phyloP scores from a whole-genome alignment of 2,888 invertebrate species.

The Synanthedon tipuliformis region DNA sequence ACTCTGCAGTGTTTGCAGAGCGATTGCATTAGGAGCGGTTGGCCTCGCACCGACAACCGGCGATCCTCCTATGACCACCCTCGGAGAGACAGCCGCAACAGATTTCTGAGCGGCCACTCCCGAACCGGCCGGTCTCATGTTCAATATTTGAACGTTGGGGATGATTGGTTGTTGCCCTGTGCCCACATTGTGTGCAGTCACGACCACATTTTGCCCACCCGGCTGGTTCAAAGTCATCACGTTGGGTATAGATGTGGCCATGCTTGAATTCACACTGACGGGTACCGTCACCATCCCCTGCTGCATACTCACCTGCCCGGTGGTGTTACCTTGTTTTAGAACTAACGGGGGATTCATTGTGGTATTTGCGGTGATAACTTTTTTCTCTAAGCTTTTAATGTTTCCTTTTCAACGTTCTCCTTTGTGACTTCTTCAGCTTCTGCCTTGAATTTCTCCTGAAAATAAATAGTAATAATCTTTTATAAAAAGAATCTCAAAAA shows the following conservation, averaged over 20 bases:
- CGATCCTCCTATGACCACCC: constrained; percentile 85
- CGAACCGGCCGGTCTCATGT: constrained; percentile 82
- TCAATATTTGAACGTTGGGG: constrained; percentile 87
- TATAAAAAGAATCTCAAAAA: too few species aligned
- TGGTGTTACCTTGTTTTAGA: constrained; percentile 51
- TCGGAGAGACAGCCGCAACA: constrained; percentile 80
- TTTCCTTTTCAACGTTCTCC: constrained; percentile 68
- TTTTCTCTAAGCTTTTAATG: constrained; percentile 38
- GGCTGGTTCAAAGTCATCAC: constrained; percentile 75
- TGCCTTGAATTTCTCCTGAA: constrained; percentile 70
- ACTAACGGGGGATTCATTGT: constrained; percentile 56
- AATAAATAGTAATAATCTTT: not conserved
- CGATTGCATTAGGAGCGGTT: constrained; percentile 87
- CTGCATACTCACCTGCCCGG: constrained; percentile 52
- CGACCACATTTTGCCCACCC: constrained; percentile 60
- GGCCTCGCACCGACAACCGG: constrained; percentile 86
- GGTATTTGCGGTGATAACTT: too few species aligned
- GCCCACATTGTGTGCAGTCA: constrained; percentile 72
- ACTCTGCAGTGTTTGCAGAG: constrained; percentile 87
- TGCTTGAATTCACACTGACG: constrained; percentile 72
- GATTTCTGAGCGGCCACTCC: constrained; percentile 78
- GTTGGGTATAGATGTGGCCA: constrained; percentile 70
- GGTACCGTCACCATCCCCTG: constrained; percentile 74
- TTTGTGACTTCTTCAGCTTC: constrained; percentile 69
- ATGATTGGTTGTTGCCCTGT: constrained; percentile 73